Evolutionary conservation across 2,797 vertebrate genomes (phyloP).

Genomic region (Cheirogaleus major): DNA sequence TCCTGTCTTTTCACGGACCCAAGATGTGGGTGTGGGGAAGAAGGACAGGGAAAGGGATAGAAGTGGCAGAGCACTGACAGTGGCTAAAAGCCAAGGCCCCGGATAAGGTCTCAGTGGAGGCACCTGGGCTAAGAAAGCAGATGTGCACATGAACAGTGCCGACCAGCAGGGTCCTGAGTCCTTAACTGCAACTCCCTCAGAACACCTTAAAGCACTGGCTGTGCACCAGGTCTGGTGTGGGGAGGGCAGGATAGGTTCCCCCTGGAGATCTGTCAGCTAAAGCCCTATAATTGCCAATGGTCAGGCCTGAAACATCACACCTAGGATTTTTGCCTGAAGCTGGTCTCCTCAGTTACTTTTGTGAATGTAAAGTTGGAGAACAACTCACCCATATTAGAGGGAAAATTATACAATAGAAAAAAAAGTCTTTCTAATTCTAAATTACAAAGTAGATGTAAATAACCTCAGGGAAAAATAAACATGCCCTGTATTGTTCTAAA

Average conservation of each 20-base stretch:
- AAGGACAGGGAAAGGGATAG: background rate
- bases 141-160: background rate
- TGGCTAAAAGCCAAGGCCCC: background rate
- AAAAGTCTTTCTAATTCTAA: slow-evolving; percentile 5
- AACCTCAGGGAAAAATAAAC: background rate
- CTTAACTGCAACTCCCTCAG: background rate
- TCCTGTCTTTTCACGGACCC: background rate
- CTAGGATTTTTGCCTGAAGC: background rate
- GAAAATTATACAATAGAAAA: slow-evolving; percentile 14
- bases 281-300: background rate
- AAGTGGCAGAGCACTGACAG: background rate
- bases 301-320: background rate
- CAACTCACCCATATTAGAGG: background rate
- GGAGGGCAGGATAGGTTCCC: rapidly evolving
- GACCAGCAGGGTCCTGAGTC: rapidly evolving
- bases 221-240: rapidly evolving
- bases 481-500: background rate
- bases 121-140: background rate
- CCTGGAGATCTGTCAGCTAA: background rate
- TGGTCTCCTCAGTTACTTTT: background rate
- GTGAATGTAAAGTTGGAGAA: background rate
- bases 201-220: too few species aligned
- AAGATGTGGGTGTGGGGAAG: background rate
- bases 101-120: too few species aligned
- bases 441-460: background rate